Conservation (phyloP, 2,113 vertebrate species). For the Equus quagga region DNA sequence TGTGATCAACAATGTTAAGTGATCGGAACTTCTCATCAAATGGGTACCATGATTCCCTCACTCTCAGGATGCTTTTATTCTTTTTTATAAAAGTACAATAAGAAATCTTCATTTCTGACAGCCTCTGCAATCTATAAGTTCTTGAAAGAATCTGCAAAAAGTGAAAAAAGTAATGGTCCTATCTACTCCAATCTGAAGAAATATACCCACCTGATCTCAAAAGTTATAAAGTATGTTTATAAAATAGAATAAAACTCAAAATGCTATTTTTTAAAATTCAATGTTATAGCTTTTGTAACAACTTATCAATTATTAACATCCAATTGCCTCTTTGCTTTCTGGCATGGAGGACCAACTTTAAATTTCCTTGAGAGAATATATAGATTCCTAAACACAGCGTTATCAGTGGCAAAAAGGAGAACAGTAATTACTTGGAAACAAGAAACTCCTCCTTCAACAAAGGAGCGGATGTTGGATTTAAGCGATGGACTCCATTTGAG, state of each 20-base stretch:
- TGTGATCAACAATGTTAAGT: neutral
- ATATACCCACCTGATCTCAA: neutral
- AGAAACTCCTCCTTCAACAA: conserved; percentile 71
- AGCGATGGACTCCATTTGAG: conserved; percentile 78
- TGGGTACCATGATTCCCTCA: neutral
- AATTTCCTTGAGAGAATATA: conserved; percentile 59
- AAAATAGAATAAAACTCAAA: neutral
- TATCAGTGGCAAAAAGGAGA: conserved; percentile 65
- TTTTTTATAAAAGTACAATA: neutral
- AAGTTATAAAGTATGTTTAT: neutral
- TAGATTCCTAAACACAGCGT: conserved; percentile 69
- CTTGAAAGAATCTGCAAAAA: neutral
- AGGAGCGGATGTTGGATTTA: conserved; percentile 66
- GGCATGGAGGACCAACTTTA: conserved; percentile 37
- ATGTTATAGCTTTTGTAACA: conserved; percentile 26
- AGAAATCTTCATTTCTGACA: neutral
- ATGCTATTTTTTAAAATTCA: neutral
- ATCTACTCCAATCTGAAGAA: neutral
- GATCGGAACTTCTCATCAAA: neutral
- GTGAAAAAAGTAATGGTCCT: neutral
- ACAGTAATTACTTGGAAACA: conserved; percentile 78
- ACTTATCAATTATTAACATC: conserved; percentile 60
- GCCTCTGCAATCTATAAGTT: neutral
- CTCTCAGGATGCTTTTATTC: neutral
- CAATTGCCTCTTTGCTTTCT: conserved; percentile 52